Evolutionary conservation across 2,113 vertebrate genomes (phyloP), one percentile per base, ranked within the genome.

Genomic region (Chloropsis hardwickii): DNA sequence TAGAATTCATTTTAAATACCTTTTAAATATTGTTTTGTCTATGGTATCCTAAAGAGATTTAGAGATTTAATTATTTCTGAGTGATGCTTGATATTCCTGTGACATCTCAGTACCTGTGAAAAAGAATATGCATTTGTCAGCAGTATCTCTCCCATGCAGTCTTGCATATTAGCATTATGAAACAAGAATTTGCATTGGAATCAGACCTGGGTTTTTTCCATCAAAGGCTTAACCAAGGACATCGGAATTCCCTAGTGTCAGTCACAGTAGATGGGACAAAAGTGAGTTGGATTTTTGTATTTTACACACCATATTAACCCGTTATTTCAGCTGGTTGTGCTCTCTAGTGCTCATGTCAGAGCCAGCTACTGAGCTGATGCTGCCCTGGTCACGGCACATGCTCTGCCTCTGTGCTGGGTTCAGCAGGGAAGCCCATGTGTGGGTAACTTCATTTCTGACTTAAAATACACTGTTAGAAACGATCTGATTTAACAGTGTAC

Each of bases 11-110:
- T 95, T 92, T 14, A 95, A 95, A 20, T 94, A 95, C 61, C 93
- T 91, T 95, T 84, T 81, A 89, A 95, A 78, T 95, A 95, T 86
- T 2, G 79, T 95, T 96, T 93, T 95, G 91, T 92, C 88, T 95
- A 80, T 95, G 88, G 80, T 94, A 95, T 94, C 65, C 44, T 93
- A 61, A 88, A 96, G 92, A 95, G 69, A 81, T 86, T 92, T 92
- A 96, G 93, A 94, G 82, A 88, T 92, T 93, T 93, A 78, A 77
- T 77, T 85, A 73, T 61, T 95, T 95, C 90, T 90, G 64, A 95
- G 72, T 91, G 94, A 67, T 86, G 94, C 76, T 93, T 95, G 88
- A 72, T 97, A 91, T 79, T 94, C 77, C n/a, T 92, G 80, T 93
- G 88, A 88, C 90, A 96, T 94, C 90, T 95, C 78, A 92, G 82